Evolutionary conservation across 1,140 invertebrate species (phyloP).

Genomic region (Gonatopus flavifemur): DNA sequence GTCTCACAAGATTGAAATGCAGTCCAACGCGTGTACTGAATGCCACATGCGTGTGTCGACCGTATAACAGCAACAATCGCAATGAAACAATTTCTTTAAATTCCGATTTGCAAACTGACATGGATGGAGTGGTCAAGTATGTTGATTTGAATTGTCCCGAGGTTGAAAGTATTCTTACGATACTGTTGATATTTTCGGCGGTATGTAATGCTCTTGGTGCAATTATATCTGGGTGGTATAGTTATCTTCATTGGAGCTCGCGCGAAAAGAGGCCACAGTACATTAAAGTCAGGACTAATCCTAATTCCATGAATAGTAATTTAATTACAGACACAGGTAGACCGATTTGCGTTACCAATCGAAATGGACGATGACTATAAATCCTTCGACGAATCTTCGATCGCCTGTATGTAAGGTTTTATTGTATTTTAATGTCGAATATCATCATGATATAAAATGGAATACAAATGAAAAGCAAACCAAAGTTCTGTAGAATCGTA

Average conservation of each 20-base stretch:
- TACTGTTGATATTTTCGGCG: conserved; percentile 54
- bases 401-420: too few relatives aligned
- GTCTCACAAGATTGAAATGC: conserved; percentile 52
- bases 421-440: too few relatives aligned
- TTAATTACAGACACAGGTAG: conserved; percentile 33
- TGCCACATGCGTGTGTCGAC: conserved; percentile 47
- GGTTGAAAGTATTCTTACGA: conserved; percentile 51
- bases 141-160: conserved; percentile 58
- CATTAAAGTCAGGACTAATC: conserved; percentile 50
- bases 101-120: not conserved
- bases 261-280: conserved; percentile 44
- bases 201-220: conserved; percentile 52
- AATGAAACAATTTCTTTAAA: conserved; percentile 1
- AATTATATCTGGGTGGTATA: conserved; percentile 53
- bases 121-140: conserved; percentile 38
- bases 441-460: too few relatives aligned
- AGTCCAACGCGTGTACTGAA: conserved; percentile 47
- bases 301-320: conserved; percentile 33
- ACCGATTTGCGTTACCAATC: conserved; percentile 38
- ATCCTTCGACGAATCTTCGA: not conserved
- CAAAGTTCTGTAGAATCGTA: conserved; percentile 1
- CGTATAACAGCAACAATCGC: conserved; percentile 15
- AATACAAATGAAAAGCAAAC: too few relatives aligned
- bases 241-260: conserved; percentile 57
- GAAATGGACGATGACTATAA: conserved; percentile 40